Base-by-base conservation (phyloP, 2,888 invertebrate species). In the Coleophora deauratella region DNA sequence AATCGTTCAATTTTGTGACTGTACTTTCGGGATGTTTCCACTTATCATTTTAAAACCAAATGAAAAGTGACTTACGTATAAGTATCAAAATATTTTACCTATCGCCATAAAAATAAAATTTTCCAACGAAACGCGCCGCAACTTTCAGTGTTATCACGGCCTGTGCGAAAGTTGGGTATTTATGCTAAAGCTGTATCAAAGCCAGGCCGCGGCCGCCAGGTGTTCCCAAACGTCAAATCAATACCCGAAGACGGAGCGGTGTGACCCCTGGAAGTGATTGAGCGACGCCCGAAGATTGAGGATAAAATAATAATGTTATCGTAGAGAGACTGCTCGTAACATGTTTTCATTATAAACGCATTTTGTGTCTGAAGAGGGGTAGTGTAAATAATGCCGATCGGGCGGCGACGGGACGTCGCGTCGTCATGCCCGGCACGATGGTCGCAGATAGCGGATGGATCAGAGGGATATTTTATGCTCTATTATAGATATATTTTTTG, bases 131-230 rank as follows among this genome's bases (percentile, higher is more conserved):
- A 21, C 21, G 3, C 21, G 3, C 3, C 21, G 21, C 6, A 21
- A 21, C 21, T 21, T 21, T 21, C 21, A 21, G 6, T 21, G 21
- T 21, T 21, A 21, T 21, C 21, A 6, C 6, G 21, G 3, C 21
- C 21, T 21, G 3, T 21, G 21, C 3, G 32, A 51, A 48, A 43
- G 52, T 59, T 37, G 43, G 40, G 38, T 48, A 57, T 62, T 62
- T 67, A 68, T 66, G 61, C 48, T 59, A 59, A 64, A 61, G 63
- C 62, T 62, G 62, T 56, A 62, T 53, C 57, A 56, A 68, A 68
- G 59, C 57, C 45, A 68, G 67, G 59, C 57, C 45, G 47, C 47
- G 57, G 47, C 58, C 21, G 21, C 49, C 68, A 68, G 68, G 62
- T 69, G 68, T 55, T 60, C 43, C 40, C 44, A 45, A 43, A 46